Base-by-base conservation (phyloP, 2,797 vertebrate species). In the Podarcis siculus region DNA sequence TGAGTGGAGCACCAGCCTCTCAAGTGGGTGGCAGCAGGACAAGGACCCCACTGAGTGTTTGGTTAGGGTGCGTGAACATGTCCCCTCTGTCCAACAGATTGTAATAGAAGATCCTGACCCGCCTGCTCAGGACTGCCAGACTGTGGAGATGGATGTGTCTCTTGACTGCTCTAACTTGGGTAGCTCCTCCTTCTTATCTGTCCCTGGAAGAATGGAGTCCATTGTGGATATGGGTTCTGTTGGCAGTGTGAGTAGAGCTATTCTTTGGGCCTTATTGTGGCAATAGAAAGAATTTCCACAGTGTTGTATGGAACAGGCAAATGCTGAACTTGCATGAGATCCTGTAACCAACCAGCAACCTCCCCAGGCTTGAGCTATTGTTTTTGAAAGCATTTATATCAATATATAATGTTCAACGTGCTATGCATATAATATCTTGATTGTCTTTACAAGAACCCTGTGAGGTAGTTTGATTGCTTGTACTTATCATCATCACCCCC, bases 121-220 rank as follows among this genome's bases (percentile, higher is more conserved):
- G 58, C 91, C 96, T 0, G 95, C 96, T 61, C 93, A 96, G 0
- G 83, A 95, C 30, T 95, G 95, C 85, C 95, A 97, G 89, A 96
- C 96, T 6, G 97, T 97, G 90, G 97, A 98, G 92, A 97, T 98
- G 96, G 97, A 98, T 0, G 91, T 97, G 67, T 94, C 93, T 87
- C 92, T 97, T 9, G 94, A 94, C 82, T 96, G 95, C 35, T 95
- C 96, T 0, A 84, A 90, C 21, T 87, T 95, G 25, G 95, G 96
- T 2, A 79, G 94, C 27, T 91, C 96, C 8, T 97, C 97, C 3
- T 96, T 97, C 80, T 73, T 97, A 83, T 98, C 97, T 58, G 89
- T 97, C 71, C 95, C 96, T 10, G 86, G 85, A 67, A 93, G 82
- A 81, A 83, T 88, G 0, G 96, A 95, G 79, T 97, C 96, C 9